Evolutionary conservation across 2,888 invertebrate species (phyloP).

Genomic region (Zygothrica quintamaculata): DNA sequence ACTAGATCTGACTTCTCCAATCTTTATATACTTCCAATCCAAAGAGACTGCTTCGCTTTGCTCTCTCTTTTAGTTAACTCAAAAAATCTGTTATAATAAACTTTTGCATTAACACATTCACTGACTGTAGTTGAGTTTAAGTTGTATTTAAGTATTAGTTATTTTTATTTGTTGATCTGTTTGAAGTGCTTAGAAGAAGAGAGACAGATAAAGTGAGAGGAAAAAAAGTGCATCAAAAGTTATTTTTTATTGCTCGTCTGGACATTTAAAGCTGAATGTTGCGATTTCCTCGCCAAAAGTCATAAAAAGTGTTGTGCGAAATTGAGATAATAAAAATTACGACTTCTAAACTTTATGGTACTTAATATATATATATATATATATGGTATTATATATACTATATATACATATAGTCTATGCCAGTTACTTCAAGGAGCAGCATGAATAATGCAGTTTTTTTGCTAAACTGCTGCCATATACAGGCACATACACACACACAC

Average conservation of each 20-base stretch:
- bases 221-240: no score
- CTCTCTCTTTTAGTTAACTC: no score
- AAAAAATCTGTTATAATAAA: no score
- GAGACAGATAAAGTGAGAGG: no score
- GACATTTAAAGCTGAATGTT: slow-evolving; percentile 3
- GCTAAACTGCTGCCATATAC: slow-evolving; percentile 13
- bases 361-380: slow-evolving; percentile 23
- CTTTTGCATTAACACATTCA: no score
- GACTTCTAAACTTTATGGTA: slow-evolving; percentile 19
- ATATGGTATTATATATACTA: slow-evolving; percentile 31
- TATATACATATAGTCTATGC: neutral
- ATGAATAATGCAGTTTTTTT: slow-evolving; percentile 57
- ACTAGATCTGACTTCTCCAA: no score
- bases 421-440: slow-evolving; percentile 2
- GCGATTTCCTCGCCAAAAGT: slow-evolving; percentile 11
- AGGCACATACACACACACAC: neutral
- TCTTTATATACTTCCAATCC: no score
- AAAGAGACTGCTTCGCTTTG: no score
- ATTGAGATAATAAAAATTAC: slow-evolving; percentile 48
- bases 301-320: slow-evolving; percentile 39
- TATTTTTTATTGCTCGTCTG: no score
- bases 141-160: no score
- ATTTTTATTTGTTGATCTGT: neutral
- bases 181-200: neutral
- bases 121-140: no score